Base-by-base conservation (phyloP, 2,888 invertebrate species). In the Gastracanthus pulcherrimus region DNA sequence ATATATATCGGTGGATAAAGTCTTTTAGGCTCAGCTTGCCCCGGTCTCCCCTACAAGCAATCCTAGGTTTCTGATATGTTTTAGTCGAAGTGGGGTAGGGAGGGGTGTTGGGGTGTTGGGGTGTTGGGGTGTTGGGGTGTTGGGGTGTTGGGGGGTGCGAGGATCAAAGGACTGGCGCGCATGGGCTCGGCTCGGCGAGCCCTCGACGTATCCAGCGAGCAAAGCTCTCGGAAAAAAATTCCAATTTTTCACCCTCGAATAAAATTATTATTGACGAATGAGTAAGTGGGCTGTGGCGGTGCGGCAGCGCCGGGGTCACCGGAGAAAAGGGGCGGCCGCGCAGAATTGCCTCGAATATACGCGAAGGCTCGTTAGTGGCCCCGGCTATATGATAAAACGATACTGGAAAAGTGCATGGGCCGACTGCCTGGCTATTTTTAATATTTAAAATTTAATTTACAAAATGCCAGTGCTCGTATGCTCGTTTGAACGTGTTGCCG, bases 361-460 rank as follows among this genome's bases (percentile, higher is more conserved):
- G 76, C 76, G 76, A 66, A 80, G 82, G 81, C 81, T 85, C 87
- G 87, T 86, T 87, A 85, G 86, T 85, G 86, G 85, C 83, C 84
- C 84, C 83, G 83, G 60, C 72, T 82, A 84, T 60, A 82, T 82
- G 84, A 83, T 84, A 82, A 83, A 82, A 77, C 84, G 76, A 76
- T 70, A 67, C 81, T 66, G 82, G 62, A 76, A 82, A 80, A 80
- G 81, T 79, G 81, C 80, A 81, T 4, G 82, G 85, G 84, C 81
- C 81, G 81, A 75, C 70, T 81, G 86, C 84, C 86, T 86, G 88
- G 89, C 89, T 89, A 89, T 90, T 91, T 91, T 91, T 90, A 91
- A 91, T 91, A 91, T 91, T 91, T 91, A 91, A 91, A 91, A 91
- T 91, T 91, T 91, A 89, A 91, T 91, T 91, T 90, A 91, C 90